These are phyloP conservation scores for Phrynosoma blainvillii DNA, from an alignment of 2,113 vertebrate species.

Conservation along the genomic window DNA sequence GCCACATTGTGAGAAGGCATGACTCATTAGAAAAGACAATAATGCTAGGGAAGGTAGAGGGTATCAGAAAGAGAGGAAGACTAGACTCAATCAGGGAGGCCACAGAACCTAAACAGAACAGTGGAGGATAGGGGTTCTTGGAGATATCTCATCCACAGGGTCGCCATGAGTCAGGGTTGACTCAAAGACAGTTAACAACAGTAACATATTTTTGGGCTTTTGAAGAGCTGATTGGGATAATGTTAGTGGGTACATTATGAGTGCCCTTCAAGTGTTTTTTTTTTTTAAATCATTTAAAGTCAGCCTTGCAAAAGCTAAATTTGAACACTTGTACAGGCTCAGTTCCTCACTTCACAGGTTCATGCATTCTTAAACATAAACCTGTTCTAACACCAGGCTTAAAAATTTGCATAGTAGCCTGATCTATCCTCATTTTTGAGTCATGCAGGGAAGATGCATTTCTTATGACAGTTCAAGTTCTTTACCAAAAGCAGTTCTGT, in stretches of 20 bases:
- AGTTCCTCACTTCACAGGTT: too few relatives aligned
- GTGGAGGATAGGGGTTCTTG: too few relatives aligned
- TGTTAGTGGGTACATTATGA: background rate
- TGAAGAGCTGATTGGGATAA: background rate
- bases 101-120: too few relatives aligned
- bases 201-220: background rate
- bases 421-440: background rate
- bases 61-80: too few relatives aligned
- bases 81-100: too few relatives aligned
- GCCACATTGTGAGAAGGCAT: too few relatives aligned
- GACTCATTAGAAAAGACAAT: too few relatives aligned
- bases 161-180: too few relatives aligned
- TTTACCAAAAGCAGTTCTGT: background rate
- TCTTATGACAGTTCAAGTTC: background rate
- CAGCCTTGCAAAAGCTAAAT: background rate
- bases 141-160: too few relatives aligned
- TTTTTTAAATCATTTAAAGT: background rate
- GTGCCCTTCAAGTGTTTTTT: background rate
- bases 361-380: background rate
- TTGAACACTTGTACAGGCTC: background rate
- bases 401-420: background rate
- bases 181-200: too few relatives aligned
- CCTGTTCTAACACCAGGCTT: background rate
- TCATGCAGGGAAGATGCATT: background rate
- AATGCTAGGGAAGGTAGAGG: too few relatives aligned